Percentiles rank a stretch among this genome's conserved stretches.
Conservation (phyloP, 2,113 vertebrate species). For the Pseudopodoces humilis region DNA sequence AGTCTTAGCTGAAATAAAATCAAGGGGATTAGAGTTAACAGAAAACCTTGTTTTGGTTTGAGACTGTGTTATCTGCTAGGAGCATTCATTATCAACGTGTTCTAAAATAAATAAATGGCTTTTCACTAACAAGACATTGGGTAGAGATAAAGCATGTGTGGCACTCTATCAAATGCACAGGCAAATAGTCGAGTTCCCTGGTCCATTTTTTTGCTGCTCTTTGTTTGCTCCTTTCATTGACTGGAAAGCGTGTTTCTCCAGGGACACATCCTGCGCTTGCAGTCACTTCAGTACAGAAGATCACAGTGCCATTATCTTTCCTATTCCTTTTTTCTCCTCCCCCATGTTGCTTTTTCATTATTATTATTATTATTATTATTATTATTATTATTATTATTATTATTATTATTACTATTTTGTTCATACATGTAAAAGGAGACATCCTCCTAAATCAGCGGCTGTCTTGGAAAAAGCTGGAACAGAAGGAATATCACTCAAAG, state of each 20-base stretch:
- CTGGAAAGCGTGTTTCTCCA: slow-evolving; percentile 3
- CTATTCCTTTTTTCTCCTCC: not conserved
- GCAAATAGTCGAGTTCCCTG: not conserved
- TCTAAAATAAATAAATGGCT: slow-evolving; percentile 55
- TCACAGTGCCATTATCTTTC: not conserved
- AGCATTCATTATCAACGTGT: slow-evolving; percentile 48
- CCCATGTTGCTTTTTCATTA: not conserved
- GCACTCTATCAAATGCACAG: not conserved
- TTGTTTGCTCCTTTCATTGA: slow-evolving; percentile 23
- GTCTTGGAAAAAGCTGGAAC: slow-evolving; percentile 26
- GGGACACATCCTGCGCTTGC: not conserved
- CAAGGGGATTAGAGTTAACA: slow-evolving; percentile 37
- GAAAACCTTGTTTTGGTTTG: slow-evolving; percentile 44
- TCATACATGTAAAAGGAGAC: not conserved
- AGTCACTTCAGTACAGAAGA: not conserved
- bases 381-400: not conserved
- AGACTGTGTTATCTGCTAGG: slow-evolving; percentile 48
- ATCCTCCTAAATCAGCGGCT: slow-evolving; percentile 47
- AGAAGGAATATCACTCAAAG: slow-evolving; percentile 69
- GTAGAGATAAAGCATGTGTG: slow-evolving; percentile 41
- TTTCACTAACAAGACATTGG: slow-evolving; percentile 37
- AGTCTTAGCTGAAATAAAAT: slow-evolving; percentile 44
- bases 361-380: not conserved
- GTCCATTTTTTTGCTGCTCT: not conserved
- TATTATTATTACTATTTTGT: not conserved